Base-by-base conservation (phyloP, 2,113 vertebrate genomes). In the Steatornis caripensis region DNA sequence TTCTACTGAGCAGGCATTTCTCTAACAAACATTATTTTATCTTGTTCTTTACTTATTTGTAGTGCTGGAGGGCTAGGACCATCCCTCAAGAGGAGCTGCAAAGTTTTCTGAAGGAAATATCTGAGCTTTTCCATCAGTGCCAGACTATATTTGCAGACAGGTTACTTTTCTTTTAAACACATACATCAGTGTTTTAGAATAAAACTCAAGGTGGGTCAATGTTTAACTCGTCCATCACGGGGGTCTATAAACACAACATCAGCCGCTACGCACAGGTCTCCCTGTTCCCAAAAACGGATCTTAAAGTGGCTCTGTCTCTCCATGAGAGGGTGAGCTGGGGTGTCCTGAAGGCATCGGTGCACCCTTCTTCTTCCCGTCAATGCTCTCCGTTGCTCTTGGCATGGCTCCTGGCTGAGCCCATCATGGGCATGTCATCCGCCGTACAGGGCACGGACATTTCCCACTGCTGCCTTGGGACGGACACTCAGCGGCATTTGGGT, bases 41-140 rank as follows among this genome's bases (percentile, higher is more conserved):
- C 86, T 86, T 12, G 39, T 76, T 91, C 90, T 91, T 96, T 90
- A 95, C 70, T 96, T 95, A 95, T 93, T 96, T 74, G 91, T 89
- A 84, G 76, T 23, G 75, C 96, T 88, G 90, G 93, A 94, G 92
- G 91, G 89, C 79, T 80, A 93, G 55, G 62, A 58, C 51, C 49
- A 46, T 70, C 88, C 85, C 90, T 94, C 85, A 77, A 80, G 93
- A 93, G 75, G 68, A 0, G 0, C 26, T 1, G 4, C 6, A 1
- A 86, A 77, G 78, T 71, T 58, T 95, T 94, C 71, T 41, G 79
- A 81, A 95, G 77, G 82, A 93, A 90, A 57, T 41, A 79, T 41
- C 90, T 20, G 55, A 91, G 87, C 57, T 83, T 61, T 75, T 72
- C 76, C 82, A 71, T 39, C 20, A 43, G 74, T 3, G 27, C 32